These are phyloP conservation scores for Chelonus formosanus DNA, from an alignment of 2,888 invertebrate genomes.

Conservation along the genomic window DNA sequence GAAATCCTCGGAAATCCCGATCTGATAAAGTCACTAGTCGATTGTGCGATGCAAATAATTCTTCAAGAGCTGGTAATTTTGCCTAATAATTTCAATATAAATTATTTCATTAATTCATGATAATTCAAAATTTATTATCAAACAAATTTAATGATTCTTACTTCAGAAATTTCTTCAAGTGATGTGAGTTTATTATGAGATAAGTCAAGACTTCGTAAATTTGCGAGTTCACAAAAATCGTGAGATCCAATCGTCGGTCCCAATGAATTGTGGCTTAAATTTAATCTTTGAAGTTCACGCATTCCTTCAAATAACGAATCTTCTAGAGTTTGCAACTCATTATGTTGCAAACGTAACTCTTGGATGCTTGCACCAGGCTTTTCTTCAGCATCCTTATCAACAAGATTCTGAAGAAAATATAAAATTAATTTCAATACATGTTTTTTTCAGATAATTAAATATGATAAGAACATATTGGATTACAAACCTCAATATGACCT, in stretches of 20 bases:
- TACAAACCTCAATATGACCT: constrained; percentile 58
- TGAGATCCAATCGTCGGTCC: constrained; percentile 76
- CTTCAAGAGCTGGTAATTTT: constrained; percentile 79
- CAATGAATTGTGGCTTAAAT: constrained; percentile 79
- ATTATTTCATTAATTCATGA: neutral
- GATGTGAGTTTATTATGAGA: constrained; percentile 81
- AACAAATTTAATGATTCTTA: constrained; percentile 59
- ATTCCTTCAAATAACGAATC: constrained; percentile 78
- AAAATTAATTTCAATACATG: no score
- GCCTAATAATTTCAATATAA: constrained; percentile 70
- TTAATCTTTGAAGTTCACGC: constrained; percentile 76
- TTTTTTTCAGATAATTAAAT: no score
- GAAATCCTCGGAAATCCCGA: constrained; percentile 84
- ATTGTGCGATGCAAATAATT: constrained; percentile 80
- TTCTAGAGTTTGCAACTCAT: constrained; percentile 75
- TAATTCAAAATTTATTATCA: no score
- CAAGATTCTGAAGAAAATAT: constrained; percentile 70
- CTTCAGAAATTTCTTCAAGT: constrained; percentile 84
- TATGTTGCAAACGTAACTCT: constrained; percentile 79
- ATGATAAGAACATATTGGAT: no score
- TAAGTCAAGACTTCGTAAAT: constrained; percentile 77
- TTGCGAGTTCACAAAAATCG: constrained; percentile 81
- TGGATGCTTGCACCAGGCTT: constrained; percentile 70
- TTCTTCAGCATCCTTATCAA: constrained; percentile 73
- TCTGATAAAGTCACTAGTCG: constrained; percentile 75